These are phyloP conservation scores for Drosophila putrida DNA, from an alignment of 2,888 invertebrate species.

Conservation along the genomic window DNA sequence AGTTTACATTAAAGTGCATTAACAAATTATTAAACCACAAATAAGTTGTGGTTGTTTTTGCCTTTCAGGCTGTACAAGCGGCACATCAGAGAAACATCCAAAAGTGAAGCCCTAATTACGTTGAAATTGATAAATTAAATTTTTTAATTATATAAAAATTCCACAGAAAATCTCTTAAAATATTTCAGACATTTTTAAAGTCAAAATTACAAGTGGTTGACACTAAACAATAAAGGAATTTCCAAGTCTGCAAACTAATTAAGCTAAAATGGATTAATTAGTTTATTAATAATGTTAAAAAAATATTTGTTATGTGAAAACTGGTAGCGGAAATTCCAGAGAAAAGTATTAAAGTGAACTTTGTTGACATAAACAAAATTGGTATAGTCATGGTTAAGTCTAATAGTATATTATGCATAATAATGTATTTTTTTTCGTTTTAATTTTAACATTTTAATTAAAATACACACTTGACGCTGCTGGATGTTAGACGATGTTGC, in stretches of 20 bases:
- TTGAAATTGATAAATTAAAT: not conserved
- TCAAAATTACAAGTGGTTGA: no score
- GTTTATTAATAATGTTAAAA: no score
- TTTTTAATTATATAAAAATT: not conserved
- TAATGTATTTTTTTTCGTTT: not conserved
- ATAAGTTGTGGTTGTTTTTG: conserved; percentile 2
- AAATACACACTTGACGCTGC: conserved; percentile 11
- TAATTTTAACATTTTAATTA: conserved; percentile 9
- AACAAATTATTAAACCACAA: conserved; percentile 24
- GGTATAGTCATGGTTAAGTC: not conserved
- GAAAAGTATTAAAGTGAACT: not conserved
- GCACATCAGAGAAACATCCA: conserved; percentile 9
- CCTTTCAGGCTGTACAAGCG: not conserved
- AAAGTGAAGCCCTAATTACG: not conserved
- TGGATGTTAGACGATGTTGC: not conserved
- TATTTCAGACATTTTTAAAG: no score
- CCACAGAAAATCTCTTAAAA: no score
- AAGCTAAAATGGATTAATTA: not conserved
- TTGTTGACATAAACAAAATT: not conserved
- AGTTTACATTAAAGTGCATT: conserved; percentile 44
- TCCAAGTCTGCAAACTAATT: not conserved
- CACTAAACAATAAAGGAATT: no score
- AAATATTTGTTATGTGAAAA: not conserved
- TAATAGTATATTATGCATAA: conserved; percentile 3
- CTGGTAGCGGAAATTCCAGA: not conserved